Evolutionary conservation across 2,888 invertebrate species (phyloP), one percentile per base, ranked within the genome.

Genomic region (Rhimphoctona megacephalus): DNA sequence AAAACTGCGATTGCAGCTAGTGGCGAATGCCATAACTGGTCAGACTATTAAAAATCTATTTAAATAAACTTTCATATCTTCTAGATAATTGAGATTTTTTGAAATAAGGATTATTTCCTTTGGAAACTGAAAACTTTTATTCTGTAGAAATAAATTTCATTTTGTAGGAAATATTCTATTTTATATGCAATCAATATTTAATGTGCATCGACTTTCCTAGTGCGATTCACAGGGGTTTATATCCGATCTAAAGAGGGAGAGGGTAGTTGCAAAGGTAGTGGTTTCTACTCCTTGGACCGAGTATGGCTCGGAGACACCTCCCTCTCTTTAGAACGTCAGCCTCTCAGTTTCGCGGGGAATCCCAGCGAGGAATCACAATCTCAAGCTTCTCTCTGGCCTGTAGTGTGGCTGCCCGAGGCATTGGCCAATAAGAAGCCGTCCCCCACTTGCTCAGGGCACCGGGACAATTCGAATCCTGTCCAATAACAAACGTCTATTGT

Each of bases 401-500:
- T 66, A 77, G 76, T 67, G 79, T 72, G 73, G 70, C 77, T 66
- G 89, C 90, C 88, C 90, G 88, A 89, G 90, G 89, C 69, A 19
- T 89, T 86, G 87, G 93, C 94, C 94, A 93, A 94, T 94, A 92
- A 93, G 93, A 91, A 93, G 93, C 91, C 89, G 90, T 90, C 90
- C 91, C 92, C 77, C 77, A 76, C 76, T 69, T 64, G 43, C 77
- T 25, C 82, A 22, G 57, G 90, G 92, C 93, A 93, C 92, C 92
- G 91, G 92, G 93, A 94, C 93, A 93, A 94, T 93, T 94, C 93
- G 92, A 94, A 93, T 94, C 93, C 93, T 92, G 92, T 91, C 94
- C 94, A 94, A 94, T 94, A 94, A 94, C 94, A 94, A 94, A 94
- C 94, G 94, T 93, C 94, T 94, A 94, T 94, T 94, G 94, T 94